These are phyloP conservation scores for Drosophila seclusa DNA, from an alignment of 2,888 invertebrate species.

Conservation along the genomic window DNA sequence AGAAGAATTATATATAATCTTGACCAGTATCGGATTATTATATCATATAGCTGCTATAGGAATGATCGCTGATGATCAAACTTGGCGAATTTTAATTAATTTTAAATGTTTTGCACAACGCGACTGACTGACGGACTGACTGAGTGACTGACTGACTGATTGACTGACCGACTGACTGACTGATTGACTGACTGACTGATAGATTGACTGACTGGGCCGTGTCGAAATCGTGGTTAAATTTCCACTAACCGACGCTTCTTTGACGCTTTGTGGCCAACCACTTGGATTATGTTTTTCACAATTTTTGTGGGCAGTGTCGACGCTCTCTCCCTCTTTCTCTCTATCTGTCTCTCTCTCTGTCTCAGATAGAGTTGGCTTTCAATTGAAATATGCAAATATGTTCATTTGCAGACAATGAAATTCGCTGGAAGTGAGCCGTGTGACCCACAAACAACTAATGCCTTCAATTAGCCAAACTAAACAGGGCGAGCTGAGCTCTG, in stretches of 20 bases:
- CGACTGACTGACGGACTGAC: background rate
- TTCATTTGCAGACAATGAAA: slow-evolving; percentile 71
- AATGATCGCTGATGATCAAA: background rate
- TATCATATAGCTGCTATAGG: too few relatives aligned
- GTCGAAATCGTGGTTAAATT: slow-evolving; percentile 53
- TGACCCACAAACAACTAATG: slow-evolving; percentile 81
- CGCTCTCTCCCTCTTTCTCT: background rate
- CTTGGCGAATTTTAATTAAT: background rate
- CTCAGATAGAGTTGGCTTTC: slow-evolving; percentile 41
- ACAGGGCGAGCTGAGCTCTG: slow-evolving; percentile 19
- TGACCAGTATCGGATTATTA: too few relatives aligned
- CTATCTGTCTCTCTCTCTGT: background rate
- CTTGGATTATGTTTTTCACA: slow-evolving; percentile 5
- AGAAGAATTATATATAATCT: too few relatives aligned
- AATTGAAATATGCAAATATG: slow-evolving; percentile 66
- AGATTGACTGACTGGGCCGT: slow-evolving; percentile 36
- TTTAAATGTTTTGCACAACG: background rate
- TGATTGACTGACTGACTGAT: background rate
- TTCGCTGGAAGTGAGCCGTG: slow-evolving; percentile 62
- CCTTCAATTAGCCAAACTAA: slow-evolving; percentile 74
- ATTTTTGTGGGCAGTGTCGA: slow-evolving; percentile 51
- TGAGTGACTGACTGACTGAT: background rate
- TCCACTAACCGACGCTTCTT: slow-evolving; percentile 50
- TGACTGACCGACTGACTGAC: background rate
- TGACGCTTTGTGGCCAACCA: slow-evolving; percentile 49